Evolutionary conservation across 2,888 invertebrate species (phyloP).

Genomic region (Aphidoletes aphidimyza): DNA sequence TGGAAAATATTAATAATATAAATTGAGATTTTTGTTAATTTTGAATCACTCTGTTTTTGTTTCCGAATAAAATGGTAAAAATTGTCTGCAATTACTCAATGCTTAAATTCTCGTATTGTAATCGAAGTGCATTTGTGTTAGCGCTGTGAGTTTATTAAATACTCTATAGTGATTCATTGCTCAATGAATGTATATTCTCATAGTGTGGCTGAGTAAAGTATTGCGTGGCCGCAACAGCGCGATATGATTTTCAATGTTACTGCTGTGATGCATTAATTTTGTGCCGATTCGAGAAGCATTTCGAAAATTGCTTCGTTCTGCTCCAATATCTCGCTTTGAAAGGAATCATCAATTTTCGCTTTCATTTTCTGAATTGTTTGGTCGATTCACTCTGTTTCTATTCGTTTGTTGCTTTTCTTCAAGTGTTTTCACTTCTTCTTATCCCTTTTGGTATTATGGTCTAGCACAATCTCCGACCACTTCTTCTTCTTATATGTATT

Average conservation of each 20-base stretch:
- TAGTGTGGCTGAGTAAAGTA: background rate
- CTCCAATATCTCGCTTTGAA: conserved; percentile 28
- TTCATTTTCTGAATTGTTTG: conserved; percentile 45
- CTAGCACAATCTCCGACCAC: background rate
- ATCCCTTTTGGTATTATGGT: background rate
- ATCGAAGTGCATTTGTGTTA: too few relatives aligned
- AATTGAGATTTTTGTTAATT: too few relatives aligned
- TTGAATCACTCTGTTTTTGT: too few relatives aligned
- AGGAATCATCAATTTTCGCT: conserved; percentile 52
- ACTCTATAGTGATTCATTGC: background rate
- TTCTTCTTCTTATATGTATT: background rate
- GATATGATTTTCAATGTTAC: background rate
- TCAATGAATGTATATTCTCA: background rate
- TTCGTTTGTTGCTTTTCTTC: background rate
- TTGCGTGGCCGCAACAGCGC: background rate
- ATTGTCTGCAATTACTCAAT: too few relatives aligned
- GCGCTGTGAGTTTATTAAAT: too few relatives aligned
- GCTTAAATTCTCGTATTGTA: too few relatives aligned
- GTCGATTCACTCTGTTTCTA: background rate
- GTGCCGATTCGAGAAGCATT: background rate
- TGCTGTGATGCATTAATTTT: conserved; percentile 39
- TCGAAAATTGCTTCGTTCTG: conserved; percentile 50
- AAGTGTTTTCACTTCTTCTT: background rate
- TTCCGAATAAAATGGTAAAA: too few relatives aligned
- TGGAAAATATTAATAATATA: too few relatives aligned